A percentile compares a stretch with the other conserved stretches of the same genome.
Evolutionary conservation across 1,140 invertebrate species (phyloP).

Genomic region (Trigoniulus corallinus): DNA sequence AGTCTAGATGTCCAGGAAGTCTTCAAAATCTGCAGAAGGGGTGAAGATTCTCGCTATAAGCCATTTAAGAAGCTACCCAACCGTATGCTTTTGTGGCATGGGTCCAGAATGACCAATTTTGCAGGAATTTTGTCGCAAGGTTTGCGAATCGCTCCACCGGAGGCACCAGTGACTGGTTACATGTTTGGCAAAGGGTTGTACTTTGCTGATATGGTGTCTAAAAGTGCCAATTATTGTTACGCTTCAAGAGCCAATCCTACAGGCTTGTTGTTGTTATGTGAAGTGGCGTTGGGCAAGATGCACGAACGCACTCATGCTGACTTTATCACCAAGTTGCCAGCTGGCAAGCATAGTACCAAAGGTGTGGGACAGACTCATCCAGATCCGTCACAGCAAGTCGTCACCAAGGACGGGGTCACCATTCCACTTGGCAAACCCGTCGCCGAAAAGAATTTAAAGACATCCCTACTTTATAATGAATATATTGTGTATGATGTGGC

Average conservation of each 20-base stretch:
- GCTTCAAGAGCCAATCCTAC: constrained; percentile 26
- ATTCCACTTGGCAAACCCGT: constrained; percentile 2
- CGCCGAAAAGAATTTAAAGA: constrained; percentile 9
- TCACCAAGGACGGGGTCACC: constrained; percentile 11
- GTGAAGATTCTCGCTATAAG: constrained; percentile 64
- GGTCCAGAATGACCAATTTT: constrained; percentile 38
- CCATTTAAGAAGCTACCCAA: constrained; percentile 70
- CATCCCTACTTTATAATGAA: constrained; percentile 28
- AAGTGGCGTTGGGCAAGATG: constrained; percentile 28
- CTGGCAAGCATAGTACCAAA: constrained; percentile 23
- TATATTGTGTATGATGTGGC: constrained; percentile 31
- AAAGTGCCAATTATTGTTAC: constrained; percentile 43
- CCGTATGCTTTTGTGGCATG: constrained; percentile 39
- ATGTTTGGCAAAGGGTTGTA: constrained; percentile 35
- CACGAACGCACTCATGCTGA: constrained; percentile 20
- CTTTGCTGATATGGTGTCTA: constrained; percentile 42
- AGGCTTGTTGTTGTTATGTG: constrained; percentile 36
- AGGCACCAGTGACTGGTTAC: constrained; percentile 35
- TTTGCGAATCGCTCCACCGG: constrained; percentile 37
- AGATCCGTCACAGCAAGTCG: constrained; percentile 11
- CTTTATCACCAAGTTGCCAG: constrained; percentile 21
- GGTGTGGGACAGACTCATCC: constrained; percentile 21
- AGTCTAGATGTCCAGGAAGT: constrained; percentile 54
- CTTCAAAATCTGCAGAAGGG: constrained; percentile 56
- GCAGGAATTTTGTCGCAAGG: constrained; percentile 40